Base-by-base conservation (phyloP, 92 coral and sea anemone genomes). In the Metridium senile region DNA sequence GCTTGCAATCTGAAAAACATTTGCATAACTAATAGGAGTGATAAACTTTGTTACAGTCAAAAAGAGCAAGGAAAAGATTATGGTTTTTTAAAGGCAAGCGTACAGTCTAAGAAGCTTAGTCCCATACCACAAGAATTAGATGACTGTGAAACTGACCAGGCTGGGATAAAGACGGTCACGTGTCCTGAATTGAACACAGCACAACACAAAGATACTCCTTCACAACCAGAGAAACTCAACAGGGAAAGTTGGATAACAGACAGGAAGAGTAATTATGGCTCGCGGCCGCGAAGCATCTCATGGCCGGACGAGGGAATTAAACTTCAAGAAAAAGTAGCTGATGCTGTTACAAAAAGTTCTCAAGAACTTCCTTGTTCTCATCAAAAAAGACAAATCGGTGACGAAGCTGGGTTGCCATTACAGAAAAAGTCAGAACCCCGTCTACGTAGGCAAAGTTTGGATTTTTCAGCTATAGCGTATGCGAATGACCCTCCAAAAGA, bases 81-180 rank as follows among this genome's bases (percentile, higher is more conserved):
- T 8, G 22, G 29, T 23, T 26, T 10, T 0, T 23, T 59, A n/a
- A 19, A 11, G 1, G 22, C 2, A 10, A 25, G 26, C 32, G 61
- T 21, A 20, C 26, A 8, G 28, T 16, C 33, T 7, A 63, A 63
- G 20, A 63, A 63, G 45, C 45, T 63, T 0, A 63, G 43, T 29
- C 69, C 69, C 11, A 63, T 63, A 28, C 69, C 45, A 11, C 69
- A 63, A 28, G 69, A 63, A 29, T 31, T 16, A 30, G 69, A 63
- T 31, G 25, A 54, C 23, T 35, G 23, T 6, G 69, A 63, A 63
- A n/a, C n/a, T n/a, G 3, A 30, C 16, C 65, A 28, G n/a, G 45
- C 26, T 8, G 69, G 35, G 45, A 1, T 22, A 8, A 59, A 59
- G 26, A n/a, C 65, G 1, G 13, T 9, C 22, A 22, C 11, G 6